A percentile compares a stretch with the other conserved stretches of the same genome.
Conservation (phyloP, 2,888 invertebrate species). For the Drosophila paranaensis region DNA sequence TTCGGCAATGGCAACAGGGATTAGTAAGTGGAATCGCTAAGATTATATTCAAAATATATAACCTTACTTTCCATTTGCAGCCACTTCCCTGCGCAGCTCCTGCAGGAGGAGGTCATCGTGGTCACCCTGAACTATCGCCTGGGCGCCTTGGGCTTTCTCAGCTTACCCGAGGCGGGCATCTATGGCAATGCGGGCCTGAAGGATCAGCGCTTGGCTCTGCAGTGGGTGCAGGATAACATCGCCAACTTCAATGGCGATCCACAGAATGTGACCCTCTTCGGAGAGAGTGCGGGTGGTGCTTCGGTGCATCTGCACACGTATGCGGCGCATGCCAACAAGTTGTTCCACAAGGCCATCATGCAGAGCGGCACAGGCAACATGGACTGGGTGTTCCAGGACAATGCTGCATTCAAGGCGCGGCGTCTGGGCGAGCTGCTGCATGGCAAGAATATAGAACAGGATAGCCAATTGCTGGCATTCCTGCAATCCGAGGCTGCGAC, state of each 20-base stretch:
- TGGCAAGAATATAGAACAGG: conserved; percentile 40
- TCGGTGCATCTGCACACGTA: conserved; percentile 81
- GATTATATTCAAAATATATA: fast-evolving
- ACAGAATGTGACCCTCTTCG: conserved; percentile 82
- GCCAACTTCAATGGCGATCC: conserved; percentile 85
- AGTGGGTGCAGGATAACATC: conserved; percentile 85
- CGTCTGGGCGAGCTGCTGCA: conserved; percentile 76
- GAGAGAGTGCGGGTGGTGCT: conserved; percentile 83
- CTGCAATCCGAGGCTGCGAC: conserved; percentile 67
- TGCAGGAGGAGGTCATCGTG: conserved; percentile 83
- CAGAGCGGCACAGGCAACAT: conserved; percentile 82
- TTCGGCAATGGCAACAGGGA: conserved; percentile 82
- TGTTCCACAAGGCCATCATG: conserved; percentile 83
- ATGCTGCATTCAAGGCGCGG: conserved; percentile 66
- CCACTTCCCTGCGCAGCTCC: conserved; percentile 79
- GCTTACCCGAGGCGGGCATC: conserved; percentile 81
- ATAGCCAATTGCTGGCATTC: conserved; percentile 56
- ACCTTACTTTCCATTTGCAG: conserved; percentile 48
- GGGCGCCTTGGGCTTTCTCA: conserved; percentile 82
- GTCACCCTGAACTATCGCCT: conserved; percentile 83
- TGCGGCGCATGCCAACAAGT: conserved; percentile 74
- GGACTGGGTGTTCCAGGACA: conserved; percentile 82
- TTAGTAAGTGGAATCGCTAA: conserved; percentile 62
- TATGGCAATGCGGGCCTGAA: conserved; percentile 83
- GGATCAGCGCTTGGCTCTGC: conserved; percentile 85